These are phyloP conservation scores for Tiliacea aurago DNA, from an alignment of 2,888 invertebrate genomes.

Conservation along the genomic window DNA sequence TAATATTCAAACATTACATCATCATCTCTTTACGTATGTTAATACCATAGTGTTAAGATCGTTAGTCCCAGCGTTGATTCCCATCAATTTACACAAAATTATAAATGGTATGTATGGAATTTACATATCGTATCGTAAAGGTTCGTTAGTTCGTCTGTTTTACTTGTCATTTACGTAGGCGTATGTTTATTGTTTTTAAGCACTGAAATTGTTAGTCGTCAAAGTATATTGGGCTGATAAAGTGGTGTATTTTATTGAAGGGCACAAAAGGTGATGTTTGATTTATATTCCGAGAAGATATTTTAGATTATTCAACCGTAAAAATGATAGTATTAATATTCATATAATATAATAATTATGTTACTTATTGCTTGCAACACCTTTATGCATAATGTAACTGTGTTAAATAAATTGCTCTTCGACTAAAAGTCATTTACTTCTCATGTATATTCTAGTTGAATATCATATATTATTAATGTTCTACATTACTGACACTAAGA, in stretches of 20 bases:
- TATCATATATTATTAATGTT: not conserved
- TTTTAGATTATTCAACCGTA: constrained; percentile 28
- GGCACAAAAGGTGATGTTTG: constrained; percentile 45
- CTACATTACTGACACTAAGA: not conserved
- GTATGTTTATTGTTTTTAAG: constrained; percentile 54
- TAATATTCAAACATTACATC: constrained; percentile 37
- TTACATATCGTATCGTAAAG: constrained; percentile 62
- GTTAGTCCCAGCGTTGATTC: constrained; percentile 64
- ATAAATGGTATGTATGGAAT: constrained; percentile 44
- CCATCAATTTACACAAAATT: constrained; percentile 68
- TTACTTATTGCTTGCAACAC: constrained; percentile 10
- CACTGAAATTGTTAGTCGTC: constrained; percentile 40
- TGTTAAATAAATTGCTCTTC: not conserved
- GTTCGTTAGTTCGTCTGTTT: constrained; percentile 69
- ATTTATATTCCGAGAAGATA: constrained; percentile 30
- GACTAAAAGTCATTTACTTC: not conserved
- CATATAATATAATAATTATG: too few species aligned
- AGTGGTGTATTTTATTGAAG: constrained; percentile 47
- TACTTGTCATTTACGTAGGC: constrained; percentile 50
- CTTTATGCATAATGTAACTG: not conserved
- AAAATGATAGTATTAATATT: constrained; percentile 6
- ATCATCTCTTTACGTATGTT: constrained; percentile 49
- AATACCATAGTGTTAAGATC: constrained; percentile 64
- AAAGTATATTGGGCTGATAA: constrained; percentile 45
- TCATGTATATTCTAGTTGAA: not conserved